These are phyloP conservation scores for Drosophila imparisetae DNA, from an alignment of 2,888 invertebrate genomes.

Conservation along the genomic window DNA sequence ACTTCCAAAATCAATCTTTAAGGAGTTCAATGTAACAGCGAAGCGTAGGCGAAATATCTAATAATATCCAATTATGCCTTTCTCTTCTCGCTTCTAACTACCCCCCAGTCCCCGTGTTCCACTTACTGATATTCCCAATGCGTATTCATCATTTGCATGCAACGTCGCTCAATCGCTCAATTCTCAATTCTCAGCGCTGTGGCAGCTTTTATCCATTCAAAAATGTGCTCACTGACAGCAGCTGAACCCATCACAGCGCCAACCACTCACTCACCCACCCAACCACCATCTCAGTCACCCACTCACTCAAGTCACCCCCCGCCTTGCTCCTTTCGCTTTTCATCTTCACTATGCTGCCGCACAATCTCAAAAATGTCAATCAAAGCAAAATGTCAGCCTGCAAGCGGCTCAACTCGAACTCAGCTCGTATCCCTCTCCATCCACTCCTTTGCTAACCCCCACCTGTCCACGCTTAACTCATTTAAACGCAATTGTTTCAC, in stretches of 20 bases:
- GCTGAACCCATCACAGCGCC: conserved; percentile 41
- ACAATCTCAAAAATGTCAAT: conserved; percentile 71
- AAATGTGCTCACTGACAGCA: conserved; percentile 50
- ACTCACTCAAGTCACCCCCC: not conserved
- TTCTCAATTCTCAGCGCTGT: conserved; percentile 4
- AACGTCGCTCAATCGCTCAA: conserved; percentile 8
- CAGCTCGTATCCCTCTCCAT: not conserved
- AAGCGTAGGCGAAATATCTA: not conserved
- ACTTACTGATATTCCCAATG: conserved; percentile 8
- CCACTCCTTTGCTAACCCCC: not conserved
- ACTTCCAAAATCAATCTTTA: not conserved
- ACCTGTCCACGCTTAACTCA: not conserved
- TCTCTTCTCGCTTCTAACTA: not conserved
- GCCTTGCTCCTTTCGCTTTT: not conserved
- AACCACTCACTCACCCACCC: not conserved
- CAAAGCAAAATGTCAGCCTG: conserved; percentile 61
- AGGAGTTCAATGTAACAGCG: not conserved
- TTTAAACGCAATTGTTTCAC: conserved; percentile 43
- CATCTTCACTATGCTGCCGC: not conserved
- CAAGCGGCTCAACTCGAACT: conserved; percentile 22
- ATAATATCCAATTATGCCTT: not conserved
- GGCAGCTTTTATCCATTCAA: conserved; percentile 31
- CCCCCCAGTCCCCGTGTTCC: not conserved
- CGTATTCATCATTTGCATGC: conserved; percentile 37
- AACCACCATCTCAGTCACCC: not conserved